Conservation (phyloP, 2,888 invertebrate species). For the Zelleria hepariella region DNA sequence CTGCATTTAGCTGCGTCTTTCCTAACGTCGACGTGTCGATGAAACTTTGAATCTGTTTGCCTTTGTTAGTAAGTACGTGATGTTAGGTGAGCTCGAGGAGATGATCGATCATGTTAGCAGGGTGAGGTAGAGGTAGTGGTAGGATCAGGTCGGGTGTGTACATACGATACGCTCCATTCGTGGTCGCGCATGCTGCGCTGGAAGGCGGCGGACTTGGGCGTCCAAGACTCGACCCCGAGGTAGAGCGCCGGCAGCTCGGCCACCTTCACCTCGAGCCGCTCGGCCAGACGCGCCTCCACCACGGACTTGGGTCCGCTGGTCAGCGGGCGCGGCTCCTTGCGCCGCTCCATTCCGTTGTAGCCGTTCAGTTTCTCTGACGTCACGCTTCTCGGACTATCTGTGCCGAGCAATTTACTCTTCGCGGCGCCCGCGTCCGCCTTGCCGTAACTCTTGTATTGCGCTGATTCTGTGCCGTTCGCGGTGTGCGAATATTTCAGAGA, state of each 20-base stretch:
- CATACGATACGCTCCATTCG: slow-evolving; percentile 73
- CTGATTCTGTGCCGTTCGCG: slow-evolving; percentile 66
- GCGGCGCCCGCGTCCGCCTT: slow-evolving; percentile 62
- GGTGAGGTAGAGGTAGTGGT: neutral
- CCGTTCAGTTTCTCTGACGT: slow-evolving; percentile 63
- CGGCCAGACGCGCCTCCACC: slow-evolving; percentile 63
- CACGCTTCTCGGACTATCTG: slow-evolving; percentile 65
- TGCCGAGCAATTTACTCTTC: slow-evolving; percentile 64
- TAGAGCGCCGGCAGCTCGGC: slow-evolving; percentile 78
- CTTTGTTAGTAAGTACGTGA: neutral
- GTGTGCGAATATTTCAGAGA: slow-evolving; percentile 67
- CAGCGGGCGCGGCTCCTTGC: slow-evolving; percentile 47
- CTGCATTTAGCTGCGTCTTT: neutral
- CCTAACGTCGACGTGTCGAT: neutral
- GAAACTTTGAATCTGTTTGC: neutral
- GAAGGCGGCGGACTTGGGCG: slow-evolving; percentile 77
- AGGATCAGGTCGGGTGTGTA: slow-evolving; percentile 24
- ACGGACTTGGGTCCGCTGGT: slow-evolving; percentile 58
- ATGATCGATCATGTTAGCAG: neutral
- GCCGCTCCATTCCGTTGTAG: slow-evolving; percentile 44
- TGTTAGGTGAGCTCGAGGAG: neutral
- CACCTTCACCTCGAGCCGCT: slow-evolving; percentile 66
- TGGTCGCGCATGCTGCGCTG: slow-evolving; percentile 70
- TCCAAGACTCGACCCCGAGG: slow-evolving; percentile 80
- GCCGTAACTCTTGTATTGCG: slow-evolving; percentile 66